These are phyloP conservation scores for Pseudopipra pipra DNA, from an alignment of 2,113 vertebrate genomes.

Conservation along the genomic window DNA sequence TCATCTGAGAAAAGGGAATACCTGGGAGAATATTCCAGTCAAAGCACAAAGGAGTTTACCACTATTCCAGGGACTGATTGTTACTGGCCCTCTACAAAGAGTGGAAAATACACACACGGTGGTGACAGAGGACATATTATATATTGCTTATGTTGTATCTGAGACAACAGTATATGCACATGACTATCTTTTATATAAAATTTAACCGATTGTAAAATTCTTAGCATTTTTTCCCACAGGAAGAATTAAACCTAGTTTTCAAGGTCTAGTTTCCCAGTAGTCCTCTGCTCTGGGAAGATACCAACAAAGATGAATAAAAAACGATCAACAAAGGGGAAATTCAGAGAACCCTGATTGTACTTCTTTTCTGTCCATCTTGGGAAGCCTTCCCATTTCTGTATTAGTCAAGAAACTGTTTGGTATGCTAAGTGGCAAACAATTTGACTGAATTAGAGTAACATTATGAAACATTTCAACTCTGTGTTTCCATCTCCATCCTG, in stretches of 20 bases:
- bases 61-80: background rate
- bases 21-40: background rate
- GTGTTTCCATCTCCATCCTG: background rate
- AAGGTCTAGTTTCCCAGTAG: background rate
- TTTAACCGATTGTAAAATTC: background rate
- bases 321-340: background rate
- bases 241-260: background rate
- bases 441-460: background rate
- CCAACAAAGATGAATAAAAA: background rate
- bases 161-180: background rate
- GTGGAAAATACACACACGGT: background rate
- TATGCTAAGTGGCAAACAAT: background rate
- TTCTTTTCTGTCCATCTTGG: background rate
- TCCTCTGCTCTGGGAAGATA: background rate
- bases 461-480: background rate
- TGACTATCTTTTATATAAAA: background rate
- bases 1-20: background rate
- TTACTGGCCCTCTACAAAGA: background rate
- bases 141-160: background rate
- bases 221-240: background rate
- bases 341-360: background rate
- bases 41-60: background rate
- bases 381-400: background rate
- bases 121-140: background rate
- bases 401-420: background rate